A percentile compares a stretch with the other conserved stretches of the same genome.
Conservation (phyloP, 2,797 vertebrate genomes). For the Erethizon dorsatum region DNA sequence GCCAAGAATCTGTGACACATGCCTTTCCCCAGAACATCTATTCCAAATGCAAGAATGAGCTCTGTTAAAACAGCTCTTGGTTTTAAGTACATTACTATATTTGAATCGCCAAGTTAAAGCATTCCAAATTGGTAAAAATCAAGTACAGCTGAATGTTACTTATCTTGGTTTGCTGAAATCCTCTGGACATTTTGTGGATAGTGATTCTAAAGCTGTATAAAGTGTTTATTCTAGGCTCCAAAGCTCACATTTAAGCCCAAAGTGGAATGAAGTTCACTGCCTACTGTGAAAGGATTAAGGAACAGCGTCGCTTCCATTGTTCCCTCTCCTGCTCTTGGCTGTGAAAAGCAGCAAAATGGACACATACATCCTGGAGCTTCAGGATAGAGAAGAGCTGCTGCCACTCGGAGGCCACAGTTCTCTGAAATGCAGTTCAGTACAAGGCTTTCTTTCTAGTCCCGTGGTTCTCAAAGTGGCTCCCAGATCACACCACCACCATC, state of each 20-base stretch:
- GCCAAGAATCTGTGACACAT: neutral
- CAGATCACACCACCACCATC: too few relatives aligned
- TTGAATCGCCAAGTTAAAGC: constrained; percentile 26
- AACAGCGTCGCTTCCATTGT: neutral
- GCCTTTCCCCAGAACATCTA: neutral
- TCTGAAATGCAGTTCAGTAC: neutral
- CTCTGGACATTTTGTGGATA: constrained; percentile 51
- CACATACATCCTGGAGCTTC: neutral
- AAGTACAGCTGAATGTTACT: constrained; percentile 43
- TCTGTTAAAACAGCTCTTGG: constrained; percentile 38
- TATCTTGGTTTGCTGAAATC: constrained; percentile 22
- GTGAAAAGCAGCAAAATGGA: constrained; percentile 52
- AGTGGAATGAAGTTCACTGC: constrained; percentile 36
- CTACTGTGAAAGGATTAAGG: constrained; percentile 62
- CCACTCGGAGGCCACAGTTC: neutral
- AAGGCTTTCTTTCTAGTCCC: neutral
- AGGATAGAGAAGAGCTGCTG: neutral
- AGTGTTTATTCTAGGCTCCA: constrained; percentile 67
- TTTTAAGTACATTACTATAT: constrained; percentile 58
- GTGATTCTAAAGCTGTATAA: constrained; percentile 63
- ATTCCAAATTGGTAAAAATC: constrained; percentile 54
- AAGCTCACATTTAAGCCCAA: constrained; percentile 37
- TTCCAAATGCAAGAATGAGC: constrained; percentile 23
- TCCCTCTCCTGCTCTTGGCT: neutral
- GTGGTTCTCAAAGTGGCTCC: neutral